Evolutionary conservation across 2,113 vertebrate species (phyloP).

Genomic region (Lamprotornis superbus): DNA sequence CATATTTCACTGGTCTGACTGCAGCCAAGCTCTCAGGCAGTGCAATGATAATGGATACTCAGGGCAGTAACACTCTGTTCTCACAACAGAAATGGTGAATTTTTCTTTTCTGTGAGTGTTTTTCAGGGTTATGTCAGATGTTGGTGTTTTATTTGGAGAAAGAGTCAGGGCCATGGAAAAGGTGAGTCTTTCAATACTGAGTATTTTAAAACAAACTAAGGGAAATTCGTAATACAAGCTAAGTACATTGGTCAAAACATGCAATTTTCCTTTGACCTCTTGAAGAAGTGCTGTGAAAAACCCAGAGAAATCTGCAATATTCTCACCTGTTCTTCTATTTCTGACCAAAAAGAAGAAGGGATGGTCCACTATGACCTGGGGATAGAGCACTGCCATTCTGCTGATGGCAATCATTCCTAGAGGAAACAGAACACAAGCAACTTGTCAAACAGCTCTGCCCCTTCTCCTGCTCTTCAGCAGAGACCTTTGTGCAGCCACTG

Average conservation of each 20-base stretch:
- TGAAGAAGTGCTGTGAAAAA: background rate
- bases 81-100: background rate
- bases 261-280: background rate
- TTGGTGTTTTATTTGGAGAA: background rate
- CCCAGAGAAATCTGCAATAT: background rate
- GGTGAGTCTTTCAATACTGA: background rate
- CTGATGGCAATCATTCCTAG: slow-evolving; percentile 94
- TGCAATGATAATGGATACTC: background rate
- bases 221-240: background rate
- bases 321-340: slow-evolving; percentile 89
- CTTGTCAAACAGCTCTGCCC: background rate
- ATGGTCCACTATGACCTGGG: slow-evolving; percentile 96
- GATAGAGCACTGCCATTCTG: slow-evolving; percentile 92
- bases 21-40: background rate
- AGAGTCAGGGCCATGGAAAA: background rate
- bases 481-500: background rate
- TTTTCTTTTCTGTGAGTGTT: background rate
- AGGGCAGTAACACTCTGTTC: background rate
- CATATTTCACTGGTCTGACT: background rate
- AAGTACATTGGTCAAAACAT: background rate
- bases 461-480: background rate
- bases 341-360: slow-evolving; percentile 96
- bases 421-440: background rate
- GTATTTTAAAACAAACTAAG: background rate
- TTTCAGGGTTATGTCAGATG: background rate